Evolutionary conservation across 2,797 vertebrate species (phyloP), one percentile per base, ranked within the genome.

Genomic region (Sebastes reedi): DNA sequence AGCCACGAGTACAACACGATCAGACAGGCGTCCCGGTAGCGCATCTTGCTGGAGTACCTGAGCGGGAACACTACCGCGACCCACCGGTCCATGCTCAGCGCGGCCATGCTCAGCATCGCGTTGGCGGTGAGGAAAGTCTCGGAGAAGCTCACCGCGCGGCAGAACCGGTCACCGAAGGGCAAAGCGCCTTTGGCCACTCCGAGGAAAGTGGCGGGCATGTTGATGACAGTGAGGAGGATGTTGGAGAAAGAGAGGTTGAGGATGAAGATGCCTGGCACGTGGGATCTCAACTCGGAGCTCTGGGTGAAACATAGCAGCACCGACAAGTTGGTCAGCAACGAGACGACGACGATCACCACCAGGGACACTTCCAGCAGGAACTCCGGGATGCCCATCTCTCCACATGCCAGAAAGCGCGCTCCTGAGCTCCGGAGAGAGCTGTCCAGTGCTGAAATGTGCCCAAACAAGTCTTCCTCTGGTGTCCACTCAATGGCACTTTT

Each of bases 71-170:
- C 95, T 73, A 96, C 95, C 0, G 96, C 96, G 25, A 96, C 89
- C 96, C 97, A 97, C 83, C 94, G 92, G 94, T 97, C 96, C 77
- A 96, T 93, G 88, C 97, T 95, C 52, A 97, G 95, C 1, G 95
- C 96, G 25, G 94, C 96, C 96, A 95, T 96, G 90, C 93, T 97
- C 88, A 96, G 67, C 95, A 96, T 96, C 0, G 95, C 85, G 74
- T 96, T 96, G 36, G 92, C 92, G 80, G 93, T 95, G 90, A 96
- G 88, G 34, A 96, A 97, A 85, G 96, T 96, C 93, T 97, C 96
- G 58, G 93, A 83, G 36, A 96, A 96, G 39, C 96, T 94, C 7
- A 94, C 85, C 0, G 85, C 94, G 30, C 87, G 92, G 76, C 96
- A 96, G 56, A 93, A 64, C 18, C 72, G 72, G 67, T 95, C 94